Base-by-base conservation (phyloP, 2,797 vertebrate genomes). In the Momotus momota region DNA sequence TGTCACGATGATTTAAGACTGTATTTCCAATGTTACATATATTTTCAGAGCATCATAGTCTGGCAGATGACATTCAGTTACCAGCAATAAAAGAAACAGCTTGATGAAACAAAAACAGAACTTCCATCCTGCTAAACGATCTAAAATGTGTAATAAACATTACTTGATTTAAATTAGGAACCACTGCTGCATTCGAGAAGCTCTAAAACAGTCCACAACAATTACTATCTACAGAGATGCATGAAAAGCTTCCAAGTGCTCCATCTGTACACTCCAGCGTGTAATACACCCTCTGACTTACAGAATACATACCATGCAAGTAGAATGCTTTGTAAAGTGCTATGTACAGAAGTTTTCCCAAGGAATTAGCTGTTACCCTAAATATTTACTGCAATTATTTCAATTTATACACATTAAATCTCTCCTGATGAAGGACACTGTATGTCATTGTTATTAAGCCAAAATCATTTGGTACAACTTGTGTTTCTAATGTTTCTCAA, bases 391-490 rank as follows among this genome's bases (percentile, higher is more conserved):
- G 14, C 27, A 70, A n/a, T 25, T 83, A 49, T 9, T 73, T 43
- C 2, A 3, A 40, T 86, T 62, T 25, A 86, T 6, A 26, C 2
- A 31, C 26, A 40, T 70, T 41, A 70, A 51, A 72, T n/a, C 25
- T 69, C 22, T 58, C 26, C 70, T 8, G 25, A 73, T n/a, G 22
- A 83, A 78, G 70, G 23, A 51, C 27, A 40, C 9, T 9, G 17
- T 26, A 38, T 3, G 8, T 20, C 38, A 72, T 1, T 0, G 0
- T 15, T 38, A 54, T 12, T 61, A 58, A 31, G 22, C 46, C 69
- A 65, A 48, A 75, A 72, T 17, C 16, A 73, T 18, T 8, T 14
- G 19, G 51, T 40, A 46, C 15, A 69, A 89, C 4, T 17, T 1
- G 1, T 46, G 48, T 52, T 93, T 29, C 20, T 60, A 82, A 72